These are phyloP conservation scores for Drosophila pectinifera DNA, from an alignment of 1,140 invertebrate species.

Conservation along the genomic window DNA sequence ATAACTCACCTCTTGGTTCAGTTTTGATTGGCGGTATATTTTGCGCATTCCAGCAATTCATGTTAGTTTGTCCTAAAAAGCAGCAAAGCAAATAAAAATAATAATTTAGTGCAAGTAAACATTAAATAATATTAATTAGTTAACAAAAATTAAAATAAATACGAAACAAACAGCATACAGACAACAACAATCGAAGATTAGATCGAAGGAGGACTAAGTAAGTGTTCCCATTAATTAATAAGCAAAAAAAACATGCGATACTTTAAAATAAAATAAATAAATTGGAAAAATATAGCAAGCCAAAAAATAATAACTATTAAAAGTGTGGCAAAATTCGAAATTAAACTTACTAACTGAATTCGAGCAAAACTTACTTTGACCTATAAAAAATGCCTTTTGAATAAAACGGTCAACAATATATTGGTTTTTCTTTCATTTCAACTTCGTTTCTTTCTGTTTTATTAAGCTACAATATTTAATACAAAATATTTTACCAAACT, in stretches of 20 bases:
- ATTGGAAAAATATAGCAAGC: not conserved
- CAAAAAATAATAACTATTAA: not conserved
- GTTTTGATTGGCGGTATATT: slow-evolving; percentile 82
- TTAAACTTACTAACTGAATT: too few species aligned
- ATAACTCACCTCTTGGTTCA: slow-evolving; percentile 77
- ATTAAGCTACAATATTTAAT: slow-evolving; percentile 70
- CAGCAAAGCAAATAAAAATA: slow-evolving; percentile 23
- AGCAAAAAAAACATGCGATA: slow-evolving; percentile 1
- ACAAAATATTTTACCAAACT: slow-evolving; percentile 67
- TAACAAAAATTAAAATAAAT: slow-evolving; percentile 11
- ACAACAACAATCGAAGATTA: too few species aligned
- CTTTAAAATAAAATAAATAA: not conserved
- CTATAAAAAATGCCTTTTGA: slow-evolving; percentile 1
- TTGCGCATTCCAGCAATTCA: slow-evolving; percentile 78
- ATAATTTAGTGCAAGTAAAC: not conserved
- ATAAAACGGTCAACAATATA: slow-evolving; percentile 17
- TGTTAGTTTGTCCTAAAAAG: slow-evolving; percentile 65
- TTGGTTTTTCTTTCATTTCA: slow-evolving; percentile 10
- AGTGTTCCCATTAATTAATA: not conserved
- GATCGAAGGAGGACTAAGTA: not conserved
- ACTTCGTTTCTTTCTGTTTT: slow-evolving; percentile 47
- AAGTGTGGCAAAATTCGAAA: too few species aligned
- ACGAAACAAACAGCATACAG: slow-evolving; percentile 1
- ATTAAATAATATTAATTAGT: slow-evolving; percentile 8
- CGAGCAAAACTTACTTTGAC: slow-evolving; percentile 61